Evolutionary conservation across 2,888 invertebrate species (phyloP), one percentile per base, ranked within the genome.

Genomic region (Dryobota labecula): DNA sequence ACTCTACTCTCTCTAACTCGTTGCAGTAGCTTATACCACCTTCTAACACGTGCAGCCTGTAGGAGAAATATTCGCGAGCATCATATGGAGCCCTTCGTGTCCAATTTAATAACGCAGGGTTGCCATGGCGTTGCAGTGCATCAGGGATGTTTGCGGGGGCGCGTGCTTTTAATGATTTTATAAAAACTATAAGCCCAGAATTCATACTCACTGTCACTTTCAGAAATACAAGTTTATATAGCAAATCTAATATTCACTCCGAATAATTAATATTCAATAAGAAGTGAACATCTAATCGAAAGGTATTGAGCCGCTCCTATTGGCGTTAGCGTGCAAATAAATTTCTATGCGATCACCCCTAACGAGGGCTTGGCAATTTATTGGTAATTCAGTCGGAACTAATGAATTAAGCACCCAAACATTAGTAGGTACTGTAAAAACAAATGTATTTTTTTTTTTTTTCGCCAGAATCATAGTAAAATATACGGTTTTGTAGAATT

Each of bases 371-470:
- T 0, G 73, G 88, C 89, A 90, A 92, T 92, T 93, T 92, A 92
- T 92, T 87, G 89, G 89, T 87, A 90, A 92, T 92, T 92, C 88
- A 86, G 86, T 84, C 83, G 80, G 73, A 88, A 89, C 90, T 92
- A 93, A 92, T 93, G 92, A 92, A 92, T 92, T 92, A 92, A 92
- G 90, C 88, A 84, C 84, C 89, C 87, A 87, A 84, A 89, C 90
- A 91, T 92, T 91, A 90, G 88, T 64, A 65, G 61, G 41, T 89
- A 87, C 88, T 87, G 85, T 87, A 89, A 83, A 89, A 90, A 88
- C 84, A 87, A 88, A 85, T 84, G 86, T 36, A n/a, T n/a, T n/a
- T n/a, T 56, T 80, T 88, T 87, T 88, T 87, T 83, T 87, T 84
- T 62, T 51, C 13, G 3, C 70, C 20, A 69, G 75, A 86, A 85